Evolutionary conservation across 1,140 invertebrate species (phyloP), one percentile per base, ranked within the genome.

Genomic region (Dendroctonus ponderosae): DNA sequence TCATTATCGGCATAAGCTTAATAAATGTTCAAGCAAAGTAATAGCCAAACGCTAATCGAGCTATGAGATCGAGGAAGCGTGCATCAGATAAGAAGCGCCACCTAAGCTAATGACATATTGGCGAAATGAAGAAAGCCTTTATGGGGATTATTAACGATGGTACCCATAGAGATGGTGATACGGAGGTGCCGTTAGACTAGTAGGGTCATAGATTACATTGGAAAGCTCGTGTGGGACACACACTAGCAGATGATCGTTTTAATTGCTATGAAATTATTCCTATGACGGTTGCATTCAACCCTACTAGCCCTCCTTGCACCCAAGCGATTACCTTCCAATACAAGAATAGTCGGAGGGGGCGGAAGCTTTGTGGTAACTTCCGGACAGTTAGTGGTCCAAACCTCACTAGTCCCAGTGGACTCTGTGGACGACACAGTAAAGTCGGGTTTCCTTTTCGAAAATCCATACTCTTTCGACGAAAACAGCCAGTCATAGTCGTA

Each of bases 301-400:
- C 26, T 26, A 26, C 26, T 26, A 26, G 26, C 3, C 26, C 26
- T 3, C 26, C 26, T 26, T 1, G 26, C 26, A 59, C 3, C n/a
- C 7, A 44, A 12, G 26, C 26, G 38, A 84, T 87, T 86, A 90
- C 89, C 89, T 90, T 90, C 88, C 64, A 89, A 80, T 74, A 90
- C 88, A 69, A 90, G 83, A 79, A 90, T 89, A 71, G 82, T 83
- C 66, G 87, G 88, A 78, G 86, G 85, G 76, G 84, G 85, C 74
- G 83, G 84, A 74, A 87, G 76, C 76, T 84, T 82, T 70, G 83
- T 85, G 62, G 81, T 85, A 66, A 81, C 73, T 69, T 80, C 82
- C 38, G 79, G 78, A 75, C 83, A 84, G 70, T 75, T 73, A 40
- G 73, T 70, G 62, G 78, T 73, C 38, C 57, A 68, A 41, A 53